These are phyloP conservation scores for Balaeniceps rex DNA, from an alignment of 2,113 vertebrate species.

Conservation along the genomic window DNA sequence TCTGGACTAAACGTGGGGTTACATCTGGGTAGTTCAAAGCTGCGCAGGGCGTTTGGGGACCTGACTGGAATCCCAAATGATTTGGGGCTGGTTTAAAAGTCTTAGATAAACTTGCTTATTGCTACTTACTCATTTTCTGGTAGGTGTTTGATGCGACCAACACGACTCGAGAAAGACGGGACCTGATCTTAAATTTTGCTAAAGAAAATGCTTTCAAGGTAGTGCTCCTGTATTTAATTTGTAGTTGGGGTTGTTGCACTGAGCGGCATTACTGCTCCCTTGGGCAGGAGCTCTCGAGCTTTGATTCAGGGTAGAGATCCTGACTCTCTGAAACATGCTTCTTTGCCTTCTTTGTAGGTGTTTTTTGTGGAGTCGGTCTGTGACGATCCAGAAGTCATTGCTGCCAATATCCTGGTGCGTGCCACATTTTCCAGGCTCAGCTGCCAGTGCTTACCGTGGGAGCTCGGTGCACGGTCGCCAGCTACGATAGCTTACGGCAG, in stretches of 20 bases:
- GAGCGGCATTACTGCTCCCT: accelerated
- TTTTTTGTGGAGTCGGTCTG: slow-evolving; percentile 98
- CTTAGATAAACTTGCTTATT: background rate
- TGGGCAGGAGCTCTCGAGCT: background rate
- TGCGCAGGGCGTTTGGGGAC: background rate
- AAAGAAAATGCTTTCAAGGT: slow-evolving; percentile 93
- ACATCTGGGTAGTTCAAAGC: background rate
- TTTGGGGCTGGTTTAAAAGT: background rate
- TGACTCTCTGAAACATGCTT: background rate
- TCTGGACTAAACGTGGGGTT: background rate
- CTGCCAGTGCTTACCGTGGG: background rate
- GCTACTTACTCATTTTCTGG: background rate
- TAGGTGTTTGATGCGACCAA: slow-evolving; percentile 99
- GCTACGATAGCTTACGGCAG: background rate
- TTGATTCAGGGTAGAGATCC: background rate
- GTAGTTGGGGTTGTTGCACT: accelerated
- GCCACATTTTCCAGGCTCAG: background rate
- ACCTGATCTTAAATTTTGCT: slow-evolving; percentile 89
- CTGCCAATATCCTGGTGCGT: slow-evolving; percentile 95
- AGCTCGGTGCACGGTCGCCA: background rate
- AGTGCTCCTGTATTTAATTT: background rate
- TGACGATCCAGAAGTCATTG: slow-evolving; percentile 95
- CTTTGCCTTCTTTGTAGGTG: slow-evolving; percentile 73
- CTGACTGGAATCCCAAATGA: no score
- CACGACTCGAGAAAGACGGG: slow-evolving; percentile 92